Base-by-base conservation (phyloP, 2,113 vertebrate species). In the Aleadryas rufinucha region DNA sequence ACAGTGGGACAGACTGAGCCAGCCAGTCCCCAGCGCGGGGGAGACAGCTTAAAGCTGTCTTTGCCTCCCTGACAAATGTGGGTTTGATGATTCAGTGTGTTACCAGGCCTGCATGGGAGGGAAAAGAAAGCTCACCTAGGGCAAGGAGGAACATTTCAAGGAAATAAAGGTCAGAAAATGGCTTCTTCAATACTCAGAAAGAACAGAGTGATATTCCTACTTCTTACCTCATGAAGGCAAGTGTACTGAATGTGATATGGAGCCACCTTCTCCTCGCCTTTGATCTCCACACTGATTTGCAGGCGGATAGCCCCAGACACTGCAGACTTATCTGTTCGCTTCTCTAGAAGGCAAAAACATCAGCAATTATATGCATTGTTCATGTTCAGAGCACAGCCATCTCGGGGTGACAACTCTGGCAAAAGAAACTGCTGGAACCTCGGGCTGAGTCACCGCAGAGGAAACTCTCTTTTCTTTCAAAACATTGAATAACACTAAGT, bases 221-320 rank as follows among this genome's bases (percentile, higher is more conserved):
- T 88, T 66, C 97, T 98, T 98, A 99, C 99, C 99, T 99, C 99
- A 52, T 99, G 99, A 93, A 99, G 98, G 96, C 99, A 99, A 30
- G 99, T 99, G 96, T 99, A 99, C 97, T 99, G 99, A 84, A 99
- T 97, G 3, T 99, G 99, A 94, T 99, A 99, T 0, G 99, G 98
- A 37, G 99, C 99, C 89, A 99, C 99, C 89, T 99, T 99, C 98
- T 99, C 99, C 93, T 99, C 99, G 74, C 99, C 99, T 96, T 99
- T 99, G 96, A 99, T 99, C 97, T 99, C 99, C 93, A 99, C 99
- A 3, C 96, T 99, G 97, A 99, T 99, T 64, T 99, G 99, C 24
- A 99, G 98, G 87, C 99, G 99, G 95, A 99, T 99, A 90, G 99
- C 99, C 20, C 99, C 99, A 0, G 99, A 99, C 78, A 99, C 99